These are phyloP conservation scores for Callyntrura sp. DNA, from an alignment of 2,888 invertebrate species.

Conservation along the genomic window DNA sequence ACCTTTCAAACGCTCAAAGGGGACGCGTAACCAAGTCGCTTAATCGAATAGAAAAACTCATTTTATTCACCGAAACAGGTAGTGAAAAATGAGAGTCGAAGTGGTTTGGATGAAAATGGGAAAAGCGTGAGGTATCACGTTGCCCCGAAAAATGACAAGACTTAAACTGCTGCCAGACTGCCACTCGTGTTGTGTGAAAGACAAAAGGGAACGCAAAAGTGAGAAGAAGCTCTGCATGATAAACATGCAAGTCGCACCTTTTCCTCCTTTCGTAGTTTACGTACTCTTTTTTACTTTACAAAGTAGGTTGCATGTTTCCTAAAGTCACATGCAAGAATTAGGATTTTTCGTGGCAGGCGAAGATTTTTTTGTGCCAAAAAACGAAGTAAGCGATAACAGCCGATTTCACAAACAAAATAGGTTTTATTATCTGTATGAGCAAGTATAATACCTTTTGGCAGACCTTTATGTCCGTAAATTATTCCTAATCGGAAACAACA, in stretches of 20 bases:
- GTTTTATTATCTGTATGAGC: not conserved
- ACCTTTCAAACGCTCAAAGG: not conserved
- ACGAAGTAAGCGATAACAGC: no score
- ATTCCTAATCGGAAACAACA: slow-evolving; percentile 53
- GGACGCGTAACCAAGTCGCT: not conserved
- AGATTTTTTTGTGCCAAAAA: no score
- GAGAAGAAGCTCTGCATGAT: slow-evolving; percentile 29
- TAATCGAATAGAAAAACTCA: not conserved
- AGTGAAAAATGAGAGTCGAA: no score
- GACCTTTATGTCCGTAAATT: not conserved
- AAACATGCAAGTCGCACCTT: slow-evolving; percentile 9
- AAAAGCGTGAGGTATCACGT: not conserved
- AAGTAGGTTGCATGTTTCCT: slow-evolving; percentile 4
- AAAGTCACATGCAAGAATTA: slow-evolving; percentile 22
- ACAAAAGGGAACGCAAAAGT: slow-evolving; percentile 18
- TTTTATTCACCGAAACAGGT: no score
- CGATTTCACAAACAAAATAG: slow-evolving; percentile 7
- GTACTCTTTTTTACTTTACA: not conserved
- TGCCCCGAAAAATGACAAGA: slow-evolving; percentile 9
- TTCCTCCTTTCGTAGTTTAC: slow-evolving; percentile 4
- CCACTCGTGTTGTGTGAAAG: not conserved
- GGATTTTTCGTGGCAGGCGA: not conserved
- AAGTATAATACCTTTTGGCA: not conserved
- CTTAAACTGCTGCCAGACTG: not conserved
- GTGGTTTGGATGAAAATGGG: no score